phyloP scores from a whole-genome alignment of 2,113 vertebrate species.

The Rattus norvegicus region GRCr8 NC_086019.1:50577001-50577500 shows the following conservation, averaged over 20 bases:
- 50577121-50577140: not conserved
- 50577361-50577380: fast-evolving
- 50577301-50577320: not conserved
- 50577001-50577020: not conserved
- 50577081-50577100: not conserved
- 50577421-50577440: fast-evolving
- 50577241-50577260: fast-evolving
- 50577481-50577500: not conserved
- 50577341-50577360: too few species aligned
- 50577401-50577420: too few species aligned
- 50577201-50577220: not conserved
- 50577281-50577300: not conserved
- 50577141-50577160: not conserved
- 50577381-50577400: fast-evolving
- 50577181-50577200: too few species aligned
- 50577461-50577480: not conserved
- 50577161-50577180: not conserved
- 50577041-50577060: not conserved
- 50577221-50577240: not conserved
- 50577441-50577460: not conserved
- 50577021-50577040: not conserved
- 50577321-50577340: not conserved
- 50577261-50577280: not conserved
- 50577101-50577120: not conserved
- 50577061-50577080: not conserved